These are phyloP conservation scores for Crypturellus undulatus DNA, from an alignment of 2,113 vertebrate genomes.

Conservation along the genomic window DNA sequence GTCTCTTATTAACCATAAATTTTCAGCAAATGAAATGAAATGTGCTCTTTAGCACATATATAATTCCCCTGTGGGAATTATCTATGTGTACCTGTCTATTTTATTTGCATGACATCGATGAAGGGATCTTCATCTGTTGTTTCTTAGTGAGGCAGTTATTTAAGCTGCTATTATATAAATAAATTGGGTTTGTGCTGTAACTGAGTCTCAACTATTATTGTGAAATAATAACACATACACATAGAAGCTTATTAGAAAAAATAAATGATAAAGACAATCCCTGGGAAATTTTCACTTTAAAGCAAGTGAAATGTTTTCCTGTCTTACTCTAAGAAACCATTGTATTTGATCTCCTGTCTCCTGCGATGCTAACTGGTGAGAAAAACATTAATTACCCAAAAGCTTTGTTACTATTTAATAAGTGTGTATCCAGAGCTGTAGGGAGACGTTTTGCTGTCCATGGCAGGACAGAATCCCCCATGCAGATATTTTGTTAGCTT, in stretches of 20 bases:
- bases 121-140: neutral
- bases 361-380: neutral
- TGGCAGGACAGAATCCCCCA: neutral
- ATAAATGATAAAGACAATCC: conserved; percentile 39
- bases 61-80: neutral
- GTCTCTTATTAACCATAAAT: conserved; percentile 49
- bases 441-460: neutral
- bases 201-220: conserved; percentile 24
- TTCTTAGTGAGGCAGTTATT: conserved; percentile 31
- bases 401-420: neutral
- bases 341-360: neutral
- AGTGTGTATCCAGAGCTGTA: neutral
- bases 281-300: conserved; percentile 43
- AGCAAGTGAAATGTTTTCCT: conserved; percentile 37
- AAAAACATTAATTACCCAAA: neutral
- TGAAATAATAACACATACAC: conserved; percentile 44
- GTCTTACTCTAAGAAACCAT: neutral
- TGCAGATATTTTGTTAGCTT: neutral
- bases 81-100: neutral
- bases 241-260: conserved; percentile 29
- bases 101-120: neutral
- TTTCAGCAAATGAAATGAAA: conserved; percentile 28
- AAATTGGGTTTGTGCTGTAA: conserved; percentile 37
- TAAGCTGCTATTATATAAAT: conserved; percentile 36
- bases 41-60: neutral